Percentiles rank a stretch among this genome's conserved stretches.
These are phyloP conservation scores for Ispidina picta DNA, from an alignment of 2,797 vertebrate species.

Conservation along the genomic window DNA sequence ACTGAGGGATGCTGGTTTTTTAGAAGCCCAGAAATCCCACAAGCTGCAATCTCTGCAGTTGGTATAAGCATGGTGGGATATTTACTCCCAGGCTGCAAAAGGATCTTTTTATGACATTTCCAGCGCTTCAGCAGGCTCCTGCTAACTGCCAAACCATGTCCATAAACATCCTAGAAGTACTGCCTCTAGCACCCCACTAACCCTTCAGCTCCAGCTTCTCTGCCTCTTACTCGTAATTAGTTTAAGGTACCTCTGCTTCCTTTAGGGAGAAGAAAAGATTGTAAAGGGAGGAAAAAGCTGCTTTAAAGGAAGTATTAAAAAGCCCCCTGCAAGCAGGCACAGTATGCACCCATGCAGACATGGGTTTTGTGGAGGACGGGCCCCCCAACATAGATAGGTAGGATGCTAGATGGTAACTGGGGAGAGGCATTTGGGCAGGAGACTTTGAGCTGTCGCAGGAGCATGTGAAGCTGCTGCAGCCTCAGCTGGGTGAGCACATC, in stretches of 20 bases:
- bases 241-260: neutral
- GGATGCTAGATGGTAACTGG: neutral
- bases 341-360: neutral
- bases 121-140: neutral
- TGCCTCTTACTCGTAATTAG: neutral
- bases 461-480: neutral
- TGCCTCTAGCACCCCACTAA: neutral
- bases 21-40: neutral
- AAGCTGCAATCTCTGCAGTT: neutral
- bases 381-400: fast-evolving
- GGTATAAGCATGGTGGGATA: fast-evolving
- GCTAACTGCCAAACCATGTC: neutral
- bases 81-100: neutral
- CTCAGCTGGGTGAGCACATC: neutral
- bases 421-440: neutral
- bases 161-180: neutral
- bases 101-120: neutral
- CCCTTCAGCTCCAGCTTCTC: neutral
- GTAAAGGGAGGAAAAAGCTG: neutral
- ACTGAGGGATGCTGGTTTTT: neutral
- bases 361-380: neutral
- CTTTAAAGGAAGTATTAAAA: conserved; percentile 36
- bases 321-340: neutral
- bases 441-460: neutral
- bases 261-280: neutral